A percentile compares a stretch with the other conserved stretches of the same genome.
phyloP scores from a whole-genome alignment of 2,797 vertebrate genomes.

The Tarsius wallacei region DNA sequence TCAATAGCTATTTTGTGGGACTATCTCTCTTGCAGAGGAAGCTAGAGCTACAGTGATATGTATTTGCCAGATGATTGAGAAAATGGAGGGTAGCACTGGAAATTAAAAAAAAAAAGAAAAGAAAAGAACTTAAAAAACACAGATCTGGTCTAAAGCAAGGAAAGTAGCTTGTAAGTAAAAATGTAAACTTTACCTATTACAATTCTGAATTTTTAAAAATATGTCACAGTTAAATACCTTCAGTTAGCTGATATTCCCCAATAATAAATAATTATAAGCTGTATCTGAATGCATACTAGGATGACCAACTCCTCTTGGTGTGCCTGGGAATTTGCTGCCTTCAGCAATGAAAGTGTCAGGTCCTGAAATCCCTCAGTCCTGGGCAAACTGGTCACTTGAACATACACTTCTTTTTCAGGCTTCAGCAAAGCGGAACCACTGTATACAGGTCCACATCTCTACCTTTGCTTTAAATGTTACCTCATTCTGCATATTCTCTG shows the following conservation, averaged over 20 bases:
- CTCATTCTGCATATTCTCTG: not conserved
- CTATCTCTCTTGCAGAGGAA: not conserved
- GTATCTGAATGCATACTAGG: not conserved
- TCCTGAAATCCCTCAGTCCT: not conserved
- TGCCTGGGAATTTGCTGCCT: not conserved
- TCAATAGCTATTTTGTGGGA: constrained; percentile 4
- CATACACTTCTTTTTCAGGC: not conserved
- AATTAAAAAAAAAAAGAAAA: not conserved
- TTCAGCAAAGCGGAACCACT: not conserved
- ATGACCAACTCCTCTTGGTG: fast-evolving
- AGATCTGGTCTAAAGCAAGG: not conserved
- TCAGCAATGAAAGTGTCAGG: not conserved
- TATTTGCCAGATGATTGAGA: constrained; percentile 35
- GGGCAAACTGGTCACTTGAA: not conserved
- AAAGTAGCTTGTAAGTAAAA: constrained; percentile 17
- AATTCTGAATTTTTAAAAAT: not conserved
- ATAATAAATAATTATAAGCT: not conserved
- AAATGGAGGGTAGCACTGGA: not conserved
- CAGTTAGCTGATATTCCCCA: not conserved
- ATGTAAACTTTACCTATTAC: constrained; percentile 17
- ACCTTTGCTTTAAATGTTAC: not conserved
- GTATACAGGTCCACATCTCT: fast-evolving
- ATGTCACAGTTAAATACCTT: not conserved
- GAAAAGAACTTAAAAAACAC: not conserved
- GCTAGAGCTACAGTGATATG: not conserved